Evolutionary conservation across 2,113 vertebrate genomes (phyloP).

Genomic region (Osmerus eperlanus): DNA sequence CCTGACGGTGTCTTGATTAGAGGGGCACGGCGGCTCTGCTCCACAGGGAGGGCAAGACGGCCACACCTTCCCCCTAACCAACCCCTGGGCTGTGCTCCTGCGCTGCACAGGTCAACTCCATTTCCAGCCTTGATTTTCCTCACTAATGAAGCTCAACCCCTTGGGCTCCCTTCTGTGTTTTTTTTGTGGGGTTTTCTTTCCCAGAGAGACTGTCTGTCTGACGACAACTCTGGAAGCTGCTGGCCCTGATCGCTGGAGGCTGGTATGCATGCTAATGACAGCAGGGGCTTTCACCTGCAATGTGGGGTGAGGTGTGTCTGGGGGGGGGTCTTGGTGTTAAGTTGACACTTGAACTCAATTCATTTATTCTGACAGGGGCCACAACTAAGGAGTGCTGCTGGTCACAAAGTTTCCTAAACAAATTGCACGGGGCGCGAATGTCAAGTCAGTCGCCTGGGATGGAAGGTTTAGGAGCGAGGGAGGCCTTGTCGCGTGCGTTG

Average conservation of each 20-base stretch:
- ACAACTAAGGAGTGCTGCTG: slow-evolving; percentile 1
- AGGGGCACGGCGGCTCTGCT: not conserved
- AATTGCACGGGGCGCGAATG: not conserved
- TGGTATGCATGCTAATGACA: slow-evolving; percentile 13
- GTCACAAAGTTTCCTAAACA: not conserved
- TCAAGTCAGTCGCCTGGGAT: not conserved
- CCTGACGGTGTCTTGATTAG: slow-evolving; percentile 2
- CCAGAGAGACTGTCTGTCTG: not conserved
- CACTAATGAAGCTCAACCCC: slow-evolving; percentile 22
- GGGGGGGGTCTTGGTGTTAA: not conserved
- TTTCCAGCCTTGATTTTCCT: slow-evolving; percentile 19
- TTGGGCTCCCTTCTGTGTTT: not conserved
- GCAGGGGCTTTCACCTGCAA: slow-evolving; percentile 18
- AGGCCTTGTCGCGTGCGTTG: too few species aligned
- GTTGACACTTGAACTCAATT: slow-evolving; percentile 20
- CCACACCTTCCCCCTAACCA: not conserved
- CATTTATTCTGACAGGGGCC: slow-evolving; percentile 20
- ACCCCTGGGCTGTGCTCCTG: slow-evolving; percentile 1
- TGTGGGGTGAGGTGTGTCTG: not conserved
- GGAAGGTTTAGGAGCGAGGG: not conserved
- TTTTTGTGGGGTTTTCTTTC: not conserved
- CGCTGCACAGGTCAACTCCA: slow-evolving; percentile 25
- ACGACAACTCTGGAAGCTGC: not conserved
- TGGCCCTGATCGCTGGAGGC: slow-evolving; percentile 12
- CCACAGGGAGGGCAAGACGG: not conserved